phyloP scores from a whole-genome alignment of 1,140 invertebrate genomes.

The Bombus pyrosoma region DNA sequence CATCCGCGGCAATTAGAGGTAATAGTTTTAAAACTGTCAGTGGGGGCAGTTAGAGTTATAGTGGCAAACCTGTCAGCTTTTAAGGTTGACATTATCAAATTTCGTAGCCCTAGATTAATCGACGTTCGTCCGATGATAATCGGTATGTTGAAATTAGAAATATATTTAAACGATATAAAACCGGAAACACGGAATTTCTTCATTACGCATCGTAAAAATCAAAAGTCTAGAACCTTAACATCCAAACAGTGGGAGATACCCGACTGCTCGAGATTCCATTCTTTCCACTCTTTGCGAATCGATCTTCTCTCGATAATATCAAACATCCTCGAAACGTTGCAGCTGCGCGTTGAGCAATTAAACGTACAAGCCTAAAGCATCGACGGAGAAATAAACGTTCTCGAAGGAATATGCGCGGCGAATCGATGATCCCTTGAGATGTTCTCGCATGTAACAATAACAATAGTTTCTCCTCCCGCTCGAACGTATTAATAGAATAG shows the following conservation, averaged over 20 bases:
- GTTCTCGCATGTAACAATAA: neutral
- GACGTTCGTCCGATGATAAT: neutral
- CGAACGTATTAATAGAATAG: slow-evolving; percentile 15
- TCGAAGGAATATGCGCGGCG: neutral
- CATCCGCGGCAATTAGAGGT: neutral
- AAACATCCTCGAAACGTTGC: neutral
- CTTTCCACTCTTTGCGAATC: neutral
- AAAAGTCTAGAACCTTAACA: neutral
- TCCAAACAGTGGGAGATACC: too few species aligned
- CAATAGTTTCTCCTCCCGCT: neutral
- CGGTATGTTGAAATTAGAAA: neutral
- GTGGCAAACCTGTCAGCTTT: too few species aligned
- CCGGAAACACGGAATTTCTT: too few species aligned
- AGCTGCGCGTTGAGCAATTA: neutral
- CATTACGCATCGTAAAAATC: neutral
- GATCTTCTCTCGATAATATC: neutral
- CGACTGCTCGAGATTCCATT: neutral
- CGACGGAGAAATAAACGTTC: neutral
- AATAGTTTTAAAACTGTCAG: too few species aligned
- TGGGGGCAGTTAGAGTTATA: neutral
- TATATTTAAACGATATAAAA: neutral
- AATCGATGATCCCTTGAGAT: neutral
- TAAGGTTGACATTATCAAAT: neutral
- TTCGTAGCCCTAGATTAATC: neutral
- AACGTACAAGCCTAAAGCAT: neutral